Conservation (phyloP, 2,113 vertebrate genomes). For the Alethe diademata region DNA sequence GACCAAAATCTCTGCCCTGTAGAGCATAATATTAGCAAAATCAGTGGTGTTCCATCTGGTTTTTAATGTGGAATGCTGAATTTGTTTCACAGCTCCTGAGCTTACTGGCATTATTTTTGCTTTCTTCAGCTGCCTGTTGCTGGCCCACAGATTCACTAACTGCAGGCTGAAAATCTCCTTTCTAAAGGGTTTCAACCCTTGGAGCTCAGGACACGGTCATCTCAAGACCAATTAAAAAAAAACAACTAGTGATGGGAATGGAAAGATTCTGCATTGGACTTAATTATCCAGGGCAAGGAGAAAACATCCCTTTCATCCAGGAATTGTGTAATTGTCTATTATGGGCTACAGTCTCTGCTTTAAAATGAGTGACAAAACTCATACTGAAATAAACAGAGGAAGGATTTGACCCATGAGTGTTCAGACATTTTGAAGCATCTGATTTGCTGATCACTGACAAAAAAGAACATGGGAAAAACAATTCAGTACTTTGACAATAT, state of each 20-base stretch:
- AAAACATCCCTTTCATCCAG: slow-evolving; percentile 47
- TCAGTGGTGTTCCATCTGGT: background rate
- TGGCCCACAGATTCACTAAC: background rate
- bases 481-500: background rate
- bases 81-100: background rate
- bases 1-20: background rate
- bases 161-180: background rate
- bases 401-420: background rate
- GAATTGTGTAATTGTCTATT: slow-evolving; percentile 15
- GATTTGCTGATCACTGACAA: background rate
- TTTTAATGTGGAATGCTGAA: background rate
- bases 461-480: background rate
- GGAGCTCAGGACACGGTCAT: background rate
- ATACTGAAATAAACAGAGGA: background rate
- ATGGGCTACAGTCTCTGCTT: slow-evolving; percentile 3
- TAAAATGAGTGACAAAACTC: slow-evolving; percentile 47
- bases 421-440: background rate
- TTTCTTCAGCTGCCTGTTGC: background rate
- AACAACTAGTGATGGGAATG: slow-evolving; percentile 14
- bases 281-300: slow-evolving; percentile 53
- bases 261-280: slow-evolving; percentile 33
- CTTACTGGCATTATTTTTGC: background rate
- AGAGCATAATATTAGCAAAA: background rate
- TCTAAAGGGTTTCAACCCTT: background rate
- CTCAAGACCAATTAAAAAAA: slow-evolving; percentile 26